Percentiles rank a stretch among this genome's conserved stretches.
phyloP scores from a whole-genome alignment of 1,140 invertebrate species.

The Eumaeus atala region DNA sequence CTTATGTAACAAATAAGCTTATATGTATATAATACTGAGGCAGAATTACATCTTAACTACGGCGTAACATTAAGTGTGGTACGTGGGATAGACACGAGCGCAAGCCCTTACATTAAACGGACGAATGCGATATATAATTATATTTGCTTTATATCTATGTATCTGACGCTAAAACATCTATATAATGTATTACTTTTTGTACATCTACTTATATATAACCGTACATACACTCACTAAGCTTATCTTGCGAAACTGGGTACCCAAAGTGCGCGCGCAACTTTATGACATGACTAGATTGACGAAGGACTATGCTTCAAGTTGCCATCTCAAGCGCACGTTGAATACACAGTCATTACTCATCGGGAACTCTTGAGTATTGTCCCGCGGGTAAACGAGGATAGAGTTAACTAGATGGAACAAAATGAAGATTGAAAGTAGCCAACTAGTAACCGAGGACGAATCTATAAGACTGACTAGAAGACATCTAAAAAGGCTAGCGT shows the following conservation, averaged over 20 bases:
- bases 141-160: constrained; percentile 73
- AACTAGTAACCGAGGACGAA: neutral
- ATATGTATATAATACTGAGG: constrained; percentile 74
- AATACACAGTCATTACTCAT: constrained; percentile 48
- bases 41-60: constrained; percentile 74
- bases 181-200: constrained; percentile 74
- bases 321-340: constrained; percentile 38
- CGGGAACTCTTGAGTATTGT: constrained; percentile 61
- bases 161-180: constrained; percentile 74
- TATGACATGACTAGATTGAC: constrained; percentile 48
- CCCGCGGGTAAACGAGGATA: constrained; percentile 57
- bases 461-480: constrained; percentile 37
- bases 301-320: constrained; percentile 27
- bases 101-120: constrained; percentile 72
- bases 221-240: constrained; percentile 73
- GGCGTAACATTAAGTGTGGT: constrained; percentile 72
- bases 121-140: constrained; percentile 74
- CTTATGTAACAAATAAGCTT: constrained; percentile 74
- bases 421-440: constrained; percentile 9
- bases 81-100: constrained; percentile 71
- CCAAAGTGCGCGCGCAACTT: constrained; percentile 42
- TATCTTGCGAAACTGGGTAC: constrained; percentile 51
- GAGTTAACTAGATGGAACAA: constrained; percentile 23
- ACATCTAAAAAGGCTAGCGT: constrained; percentile 40
- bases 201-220: constrained; percentile 74